These are phyloP conservation scores for Cryptosula pallasiana DNA, from an alignment of 2,888 invertebrate genomes.

Conservation along the genomic window DNA sequence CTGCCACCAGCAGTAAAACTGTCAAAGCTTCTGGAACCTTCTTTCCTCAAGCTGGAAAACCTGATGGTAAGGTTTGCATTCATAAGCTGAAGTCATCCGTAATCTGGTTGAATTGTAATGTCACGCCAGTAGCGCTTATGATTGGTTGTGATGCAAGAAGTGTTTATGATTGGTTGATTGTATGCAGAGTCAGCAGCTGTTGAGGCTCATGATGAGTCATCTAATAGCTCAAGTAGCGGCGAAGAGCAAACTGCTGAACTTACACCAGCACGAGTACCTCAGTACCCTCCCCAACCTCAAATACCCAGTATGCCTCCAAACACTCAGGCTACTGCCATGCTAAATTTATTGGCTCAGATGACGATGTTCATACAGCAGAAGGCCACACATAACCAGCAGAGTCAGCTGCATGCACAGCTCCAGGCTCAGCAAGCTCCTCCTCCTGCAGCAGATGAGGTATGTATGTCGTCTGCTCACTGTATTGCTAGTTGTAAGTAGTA, in stretches of 20 bases:
- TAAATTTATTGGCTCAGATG: slow-evolving; percentile 33
- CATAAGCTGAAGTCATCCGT: too few relatives aligned
- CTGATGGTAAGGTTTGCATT: not conserved
- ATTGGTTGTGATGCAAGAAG: too few relatives aligned
- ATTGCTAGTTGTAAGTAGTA: too few relatives aligned
- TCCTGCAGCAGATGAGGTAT: not conserved
- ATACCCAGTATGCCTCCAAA: not conserved
- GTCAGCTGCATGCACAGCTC: not conserved
- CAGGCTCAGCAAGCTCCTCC: not conserved
- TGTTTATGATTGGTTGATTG: too few relatives aligned
- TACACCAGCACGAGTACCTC: not conserved
- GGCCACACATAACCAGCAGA: not conserved
- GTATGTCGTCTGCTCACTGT: too few relatives aligned
- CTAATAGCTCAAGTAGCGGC: not conserved
- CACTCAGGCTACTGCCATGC: slow-evolving; percentile 17
- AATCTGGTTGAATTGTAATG: too few relatives aligned
- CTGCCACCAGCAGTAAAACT: not conserved
- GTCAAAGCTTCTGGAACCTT: slow-evolving; percentile 89
- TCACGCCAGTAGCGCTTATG: too few relatives aligned
- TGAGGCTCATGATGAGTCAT: not conserved
- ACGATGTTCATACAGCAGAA: not conserved
- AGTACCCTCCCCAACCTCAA: not conserved
- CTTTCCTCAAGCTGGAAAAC: slow-evolving; percentile 64
- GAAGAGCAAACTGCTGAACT: not conserved
- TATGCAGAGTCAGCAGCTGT: not conserved